Base-by-base conservation (phyloP, 2,888 invertebrate genomes). In the Cantharis nigra region DNA sequence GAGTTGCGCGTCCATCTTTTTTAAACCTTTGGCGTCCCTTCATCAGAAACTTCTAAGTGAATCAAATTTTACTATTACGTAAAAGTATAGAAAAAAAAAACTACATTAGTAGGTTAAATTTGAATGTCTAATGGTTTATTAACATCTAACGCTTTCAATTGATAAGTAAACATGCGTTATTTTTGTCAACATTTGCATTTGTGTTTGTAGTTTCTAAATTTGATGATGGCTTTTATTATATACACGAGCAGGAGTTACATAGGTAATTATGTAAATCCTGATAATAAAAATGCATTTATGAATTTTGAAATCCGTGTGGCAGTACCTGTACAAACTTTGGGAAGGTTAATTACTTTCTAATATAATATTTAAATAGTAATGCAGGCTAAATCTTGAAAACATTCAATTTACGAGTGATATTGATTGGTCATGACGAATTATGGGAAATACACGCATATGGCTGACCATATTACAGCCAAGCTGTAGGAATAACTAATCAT, bases 401-500 rank as follows among this genome's bases (percentile, higher is more conserved):
- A 49, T 49, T 49, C 49, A 49, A 49, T 49, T 49, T 49, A 49
- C 49, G 49, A 49, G 49, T 49, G 49, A 49, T 49, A 49, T 49
- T 49, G 49, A 49, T 49, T 72, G 33, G 64, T 70, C 33, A 64
- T 77, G 78, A 79, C 74, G 73, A 74, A 74, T 69, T 73, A 71
- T 76, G 76, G 77, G 79, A 75, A 78, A 74, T 69, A 49, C 67
- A 74, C 33, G 75, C 79, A 79, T 72, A 79, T 74, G 79, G 78
- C 69, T 70, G 72, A 72, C 72, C 74, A 62, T 70, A 70, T 69
- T 70, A 26, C 65, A 14, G 16, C 49, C 49, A 49, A 72, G 77
- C 78, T 77, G 75, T 79, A 79, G 69, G 80, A 79, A 81, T 80
- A 79, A 77, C 80, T 79, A 80, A 81, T 80, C 79, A 80, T 80